phyloP scores from a whole-genome alignment of 1,140 invertebrate species.

The Cyphomyrmex costatus region DNA sequence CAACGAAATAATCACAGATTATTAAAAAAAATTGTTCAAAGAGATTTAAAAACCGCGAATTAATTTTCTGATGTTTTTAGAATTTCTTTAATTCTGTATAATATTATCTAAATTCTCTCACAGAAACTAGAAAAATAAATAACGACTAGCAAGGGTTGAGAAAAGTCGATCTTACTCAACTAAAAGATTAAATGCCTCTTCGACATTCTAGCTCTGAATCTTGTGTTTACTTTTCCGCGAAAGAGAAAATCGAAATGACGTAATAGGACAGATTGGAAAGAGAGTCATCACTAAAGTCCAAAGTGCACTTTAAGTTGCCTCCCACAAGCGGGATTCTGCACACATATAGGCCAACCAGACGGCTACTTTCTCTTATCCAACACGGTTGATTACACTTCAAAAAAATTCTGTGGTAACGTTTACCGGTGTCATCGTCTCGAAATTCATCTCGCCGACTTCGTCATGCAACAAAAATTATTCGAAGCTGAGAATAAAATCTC shows the following conservation, averaged over 20 bases:
- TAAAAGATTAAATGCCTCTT: neutral
- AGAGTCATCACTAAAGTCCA: conserved; percentile 46
- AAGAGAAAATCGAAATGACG: conserved; percentile 1
- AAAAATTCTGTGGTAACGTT: conserved; percentile 16
- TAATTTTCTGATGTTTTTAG: neutral
- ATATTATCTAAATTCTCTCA: neutral
- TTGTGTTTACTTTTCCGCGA: neutral
- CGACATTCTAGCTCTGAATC: neutral
- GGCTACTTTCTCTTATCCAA: conserved; percentile 17
- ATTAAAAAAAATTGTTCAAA: neutral
- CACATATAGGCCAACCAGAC: neutral
- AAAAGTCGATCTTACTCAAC: neutral
- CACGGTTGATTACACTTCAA: conserved; percentile 32
- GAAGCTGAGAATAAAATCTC: neutral
- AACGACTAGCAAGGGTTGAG: neutral
- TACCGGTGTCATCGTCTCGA: neutral
- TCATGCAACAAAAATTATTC: neutral
- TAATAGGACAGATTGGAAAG: conserved; percentile 6
- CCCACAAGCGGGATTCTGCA: neutral
- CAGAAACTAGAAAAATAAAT: too few relatives aligned
- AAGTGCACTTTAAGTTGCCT: conserved; percentile 46
- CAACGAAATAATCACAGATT: neutral
- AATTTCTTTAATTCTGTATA: neutral
- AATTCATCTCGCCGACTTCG: neutral
- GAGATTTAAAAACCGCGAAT: neutral